Conservation (phyloP, 2,888 invertebrate genomes). For the Dryocosmus kuriphilus region DNA sequence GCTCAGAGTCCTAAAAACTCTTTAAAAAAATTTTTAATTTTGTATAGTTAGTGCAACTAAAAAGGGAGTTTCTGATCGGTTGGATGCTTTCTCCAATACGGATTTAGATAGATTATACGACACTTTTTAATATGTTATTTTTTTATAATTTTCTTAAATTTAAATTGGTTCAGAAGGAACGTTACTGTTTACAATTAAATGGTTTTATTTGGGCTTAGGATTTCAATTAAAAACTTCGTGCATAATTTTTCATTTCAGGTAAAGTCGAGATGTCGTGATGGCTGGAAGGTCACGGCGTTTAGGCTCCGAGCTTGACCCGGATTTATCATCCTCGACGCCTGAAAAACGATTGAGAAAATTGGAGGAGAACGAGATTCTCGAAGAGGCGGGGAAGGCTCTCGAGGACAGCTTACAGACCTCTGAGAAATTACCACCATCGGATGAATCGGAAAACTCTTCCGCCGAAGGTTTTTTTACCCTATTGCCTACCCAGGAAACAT, state of each 20-base stretch:
- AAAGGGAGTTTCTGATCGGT: too few species aligned
- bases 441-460: constrained; percentile 46
- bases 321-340: constrained; percentile 62
- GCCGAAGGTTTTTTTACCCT: constrained; percentile 2
- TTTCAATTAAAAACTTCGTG: not conserved
- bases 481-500: not conserved
- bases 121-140: too few species aligned
- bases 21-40: too few species aligned
- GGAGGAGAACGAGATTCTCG: not conserved
- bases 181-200: not conserved
- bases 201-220: not conserved
- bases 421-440: constrained; percentile 53
- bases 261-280: constrained; percentile 72
- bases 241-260: constrained; percentile 47
- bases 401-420: constrained; percentile 51
- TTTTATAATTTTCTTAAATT: too few species aligned
- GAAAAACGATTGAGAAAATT: constrained; percentile 54
- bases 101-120: too few species aligned
- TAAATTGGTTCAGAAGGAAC: too few species aligned
- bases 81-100: too few species aligned
- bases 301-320: constrained; percentile 67
- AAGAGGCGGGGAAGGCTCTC: not conserved
- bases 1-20: too few species aligned
- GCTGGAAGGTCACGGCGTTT: constrained; percentile 70
- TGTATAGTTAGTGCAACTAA: too few species aligned